Evolutionary conservation across 1,140 invertebrate genomes (phyloP).

Genomic region (Drosophila ambigua): DNA sequence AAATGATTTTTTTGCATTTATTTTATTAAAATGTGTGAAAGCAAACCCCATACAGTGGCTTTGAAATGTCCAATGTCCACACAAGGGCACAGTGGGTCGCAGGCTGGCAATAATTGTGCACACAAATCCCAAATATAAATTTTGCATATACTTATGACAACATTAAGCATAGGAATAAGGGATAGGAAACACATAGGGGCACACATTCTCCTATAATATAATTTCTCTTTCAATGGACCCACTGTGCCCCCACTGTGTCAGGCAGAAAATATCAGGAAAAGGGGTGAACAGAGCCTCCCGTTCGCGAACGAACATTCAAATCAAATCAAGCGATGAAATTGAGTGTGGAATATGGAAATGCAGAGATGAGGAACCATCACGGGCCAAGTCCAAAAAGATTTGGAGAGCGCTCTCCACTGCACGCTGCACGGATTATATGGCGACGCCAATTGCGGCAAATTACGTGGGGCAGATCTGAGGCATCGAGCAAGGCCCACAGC

Average conservation of each 20-base stretch:
- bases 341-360: slow-evolving; percentile 60
- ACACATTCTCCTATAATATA: background rate
- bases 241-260: slow-evolving; percentile 44
- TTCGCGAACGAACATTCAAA: slow-evolving; percentile 53
- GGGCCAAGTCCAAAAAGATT: slow-evolving; percentile 23
- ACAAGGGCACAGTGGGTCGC: slow-evolving; percentile 48
- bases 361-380: slow-evolving; percentile 44
- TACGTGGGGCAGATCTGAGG: slow-evolving; percentile 39
- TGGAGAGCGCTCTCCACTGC: slow-evolving; percentile 29
- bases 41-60: slow-evolving; percentile 52
- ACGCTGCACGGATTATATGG: slow-evolving; percentile 42
- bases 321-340: slow-evolving; percentile 72
- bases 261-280: slow-evolving; percentile 38
- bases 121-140: background rate
- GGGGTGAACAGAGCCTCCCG: slow-evolving; percentile 45
- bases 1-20: slow-evolving; percentile 79
- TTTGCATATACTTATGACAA: background rate
- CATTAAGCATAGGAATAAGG: background rate
- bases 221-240: background rate
- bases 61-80: slow-evolving; percentile 14
- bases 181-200: background rate
- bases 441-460: slow-evolving; percentile 70
- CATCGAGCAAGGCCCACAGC: slow-evolving; percentile 12
- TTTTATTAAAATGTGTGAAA: slow-evolving; percentile 82
- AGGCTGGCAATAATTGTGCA: background rate